phyloP scores from a whole-genome alignment of 2,888 invertebrate species.

The Apamea crenata region DNA sequence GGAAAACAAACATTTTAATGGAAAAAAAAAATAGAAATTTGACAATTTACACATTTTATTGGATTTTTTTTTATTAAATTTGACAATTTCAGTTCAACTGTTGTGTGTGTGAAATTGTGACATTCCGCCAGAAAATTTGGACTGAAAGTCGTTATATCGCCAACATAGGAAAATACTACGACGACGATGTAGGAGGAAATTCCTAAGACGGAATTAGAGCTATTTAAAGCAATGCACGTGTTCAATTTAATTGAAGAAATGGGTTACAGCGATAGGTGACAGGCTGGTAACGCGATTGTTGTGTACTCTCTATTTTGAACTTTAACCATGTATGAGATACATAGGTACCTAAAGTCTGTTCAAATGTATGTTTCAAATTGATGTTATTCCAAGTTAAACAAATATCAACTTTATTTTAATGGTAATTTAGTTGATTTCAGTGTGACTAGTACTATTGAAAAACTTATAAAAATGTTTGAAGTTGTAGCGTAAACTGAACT shows the following conservation, averaged over 20 bases:
- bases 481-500: no score
- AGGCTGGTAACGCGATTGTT: constrained; percentile 40
- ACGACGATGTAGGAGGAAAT: constrained; percentile 31
- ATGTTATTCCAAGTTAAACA: no score
- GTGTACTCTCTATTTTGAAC: constrained; percentile 52
- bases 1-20: not conserved
- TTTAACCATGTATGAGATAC: constrained; percentile 37
- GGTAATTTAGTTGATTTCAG: no score
- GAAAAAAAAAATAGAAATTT: not conserved
- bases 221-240: constrained; percentile 60
- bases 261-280: constrained; percentile 60
- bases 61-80: no score
- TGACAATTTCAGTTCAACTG: not conserved
- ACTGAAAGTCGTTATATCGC: not conserved
- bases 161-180: constrained; percentile 1
- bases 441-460: no score
- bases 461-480: no score
- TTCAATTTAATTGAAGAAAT: constrained; percentile 59
- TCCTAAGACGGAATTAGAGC: constrained; percentile 55
- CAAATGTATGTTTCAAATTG: no score
- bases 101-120: not conserved
- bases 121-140: not conserved
- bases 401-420: no score
- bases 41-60: no score
- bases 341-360: constrained; percentile 1